phyloP scores from a whole-genome alignment of 2,888 invertebrate species.

The Rhagium mordax region DNA sequence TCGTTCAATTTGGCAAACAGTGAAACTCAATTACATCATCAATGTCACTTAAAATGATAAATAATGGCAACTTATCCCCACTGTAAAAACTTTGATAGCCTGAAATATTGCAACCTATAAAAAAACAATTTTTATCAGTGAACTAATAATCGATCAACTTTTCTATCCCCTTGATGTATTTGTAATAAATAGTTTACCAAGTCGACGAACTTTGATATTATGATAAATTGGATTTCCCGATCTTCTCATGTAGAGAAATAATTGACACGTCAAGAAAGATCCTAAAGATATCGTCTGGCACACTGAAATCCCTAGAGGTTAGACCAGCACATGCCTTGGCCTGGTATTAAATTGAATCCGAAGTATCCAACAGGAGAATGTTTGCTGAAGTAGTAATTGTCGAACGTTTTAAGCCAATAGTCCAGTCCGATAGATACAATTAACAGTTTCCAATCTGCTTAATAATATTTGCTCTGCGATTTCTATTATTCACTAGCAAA shows the following conservation, averaged over 20 bases:
- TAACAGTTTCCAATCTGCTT: not conserved
- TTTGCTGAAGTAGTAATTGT: slow-evolving; percentile 31
- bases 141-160: slow-evolving; percentile 24
- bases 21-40: not conserved
- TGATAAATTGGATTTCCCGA: slow-evolving; percentile 42
- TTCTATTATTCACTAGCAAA: no score
- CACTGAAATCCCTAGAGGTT: slow-evolving; percentile 26
- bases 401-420: slow-evolving; percentile 12
- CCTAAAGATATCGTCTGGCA: slow-evolving; percentile 33
- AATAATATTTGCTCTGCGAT: no score
- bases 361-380: slow-evolving; percentile 27
- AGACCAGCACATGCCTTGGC: slow-evolving; percentile 31
- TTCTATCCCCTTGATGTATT: slow-evolving; percentile 22
- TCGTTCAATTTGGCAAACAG: no score
- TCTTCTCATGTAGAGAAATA: slow-evolving; percentile 39
- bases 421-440: slow-evolving; percentile 2
- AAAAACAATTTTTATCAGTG: slow-evolving; percentile 26
- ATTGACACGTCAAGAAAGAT: slow-evolving; percentile 39
- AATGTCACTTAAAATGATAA: not conserved
- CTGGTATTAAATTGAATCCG: slow-evolving; percentile 34
- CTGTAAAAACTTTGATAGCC: slow-evolving; percentile 4
- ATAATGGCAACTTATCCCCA: slow-evolving; percentile 3
- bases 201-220: slow-evolving; percentile 43
- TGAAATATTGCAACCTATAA: slow-evolving; percentile 7
- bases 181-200: slow-evolving; percentile 43